Evolutionary conservation across 1,140 invertebrate genomes (phyloP), one percentile per base, ranked within the genome.

Genomic region (Epicauta chinensis): DNA sequence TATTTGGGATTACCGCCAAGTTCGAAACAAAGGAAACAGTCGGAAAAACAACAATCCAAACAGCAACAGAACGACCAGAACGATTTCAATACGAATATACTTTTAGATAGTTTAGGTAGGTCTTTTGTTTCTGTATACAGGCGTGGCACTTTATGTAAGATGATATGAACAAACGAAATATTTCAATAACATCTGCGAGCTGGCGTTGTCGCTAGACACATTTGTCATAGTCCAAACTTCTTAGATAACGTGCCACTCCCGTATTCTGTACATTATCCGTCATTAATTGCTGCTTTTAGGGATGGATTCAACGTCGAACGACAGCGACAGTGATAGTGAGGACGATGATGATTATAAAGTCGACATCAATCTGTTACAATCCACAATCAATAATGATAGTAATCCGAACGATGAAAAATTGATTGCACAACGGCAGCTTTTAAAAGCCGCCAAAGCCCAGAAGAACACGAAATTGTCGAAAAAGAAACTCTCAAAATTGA

Each of bases 371-470:
- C 51, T 62, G 42, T 50, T 60, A 9, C 37, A 56, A 23, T 14
- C 46, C n/a, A 32, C 41, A 10, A 1, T 55, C 10, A 3, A 41
- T n/a, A 52, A 64, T n/a, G 23, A 23, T 5, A 23, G 4, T 3
- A 61, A 61, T 56, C 37, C 58, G 29, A 58, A 50, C 31, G 61
- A 67, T 52, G 65, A 70, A 46, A 70, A 70, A 57, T 34, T 53
- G 11, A 63, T 71, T 45, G 69, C 69, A 17, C 68, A 71, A 44
- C 62, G 61, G 58, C 69, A 71, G 48, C 54, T 70, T 2, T 31
- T 70, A 10, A 68, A 69, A 49, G 50, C 64, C 12, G 51, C 64
- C 12, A 66, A 66, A 57, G 39, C 62, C 14, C 64, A 64, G 16
- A 71, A 67, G 54, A 61, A 53, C 43, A 64, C 59, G 52, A 53